Base-by-base conservation (phyloP, 2,113 vertebrate genomes). In the Zosterops lateralis region DNA sequence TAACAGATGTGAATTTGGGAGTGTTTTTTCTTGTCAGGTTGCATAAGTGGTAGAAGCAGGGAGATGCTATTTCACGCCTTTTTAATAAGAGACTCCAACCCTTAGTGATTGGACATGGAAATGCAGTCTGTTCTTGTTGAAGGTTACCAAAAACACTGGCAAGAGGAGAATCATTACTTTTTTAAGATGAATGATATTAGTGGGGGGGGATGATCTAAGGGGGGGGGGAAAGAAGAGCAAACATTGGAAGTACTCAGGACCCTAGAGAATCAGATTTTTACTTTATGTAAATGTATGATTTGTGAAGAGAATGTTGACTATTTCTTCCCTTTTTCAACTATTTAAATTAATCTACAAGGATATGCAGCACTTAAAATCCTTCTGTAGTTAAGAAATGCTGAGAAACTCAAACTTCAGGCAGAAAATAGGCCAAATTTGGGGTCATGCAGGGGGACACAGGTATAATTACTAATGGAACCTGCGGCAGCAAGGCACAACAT, bases 261-360 rank as follows among this genome's bases (percentile, higher is more conserved):
- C 20, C n/a, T 44, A 57, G 28, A 70, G 79, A 86, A 66, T 16
- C 86, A 47, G 26, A 68, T 67, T 56, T 74, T 78, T 83, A 83
- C 54, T 90, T 90, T 67, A 38, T 58, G 54, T 57, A 93, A 91
- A 92, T 93, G 29, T 54, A 71, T 51, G 48, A 77, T 80, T 77
- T 92, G 47, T 88, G 58, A 92, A 95, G 80, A 76, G 60, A 80
- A 93, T 70, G 47, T 90, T 76, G 62, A 83, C 40, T 57, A 86
- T 95, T 95, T 96, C 51, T 79, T 88, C 71, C 72, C 48, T 40
- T 88, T 93, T 83, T 65, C 50, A 70, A 73, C 73, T 80, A 88
- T 62, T 88, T 77, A 15, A 92, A 25, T 65, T 73, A 83, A 73
- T 76, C 28, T 57, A 31, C 38, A 45, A 58, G 28, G 80, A 50